Base-by-base conservation (phyloP, 2,888 invertebrate genomes). In the Amphipoea lucens region DNA sequence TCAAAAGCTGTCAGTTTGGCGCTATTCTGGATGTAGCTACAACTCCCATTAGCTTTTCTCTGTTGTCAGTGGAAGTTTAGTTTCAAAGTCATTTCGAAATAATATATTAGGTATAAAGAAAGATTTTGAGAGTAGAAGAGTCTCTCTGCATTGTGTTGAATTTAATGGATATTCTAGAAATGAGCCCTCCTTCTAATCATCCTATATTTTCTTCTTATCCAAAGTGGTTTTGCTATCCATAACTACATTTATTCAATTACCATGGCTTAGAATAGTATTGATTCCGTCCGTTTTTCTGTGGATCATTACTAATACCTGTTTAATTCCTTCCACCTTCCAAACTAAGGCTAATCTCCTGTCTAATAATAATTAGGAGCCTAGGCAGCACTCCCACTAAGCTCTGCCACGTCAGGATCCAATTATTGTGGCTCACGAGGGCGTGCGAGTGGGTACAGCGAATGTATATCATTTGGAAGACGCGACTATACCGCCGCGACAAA, bases 401-500 rank as follows among this genome's bases (percentile, higher is more conserved):
- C 45, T 60, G 70, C 71, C 36, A 23, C 73, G 65, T 74, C 79
- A 79, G 79, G 74, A 68, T 81, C 83, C 81, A 81, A 81, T 86
- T 83, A 86, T 69, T 69, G 23, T 45, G 17, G 60, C 51, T 62
- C 12, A 65, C 81, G 81, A 63, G 72, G 86, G 86, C 81, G 86
- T 76, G 66, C 71, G 81, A 79, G 86, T 86, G 86, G 86, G 86
- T 72, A 75, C 86, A 79, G 40, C 72, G 72, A 79, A 77, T 84
- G 79, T 82, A 75, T 78, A 81, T 88, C 86, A 84, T 82, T 83
- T 75, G 66, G 77, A 65, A 62, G 86, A 82, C 86, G 72, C 79
- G 75, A 40, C 67, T 68, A 36, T 82, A 72, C 82, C 73, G 67
- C 83, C 78, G 83, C 76, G 87, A 90, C 89, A 89, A 90, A 90